Percentiles rank a stretch among this genome's conserved stretches.
Evolutionary conservation across 2,113 vertebrate genomes (phyloP).

Genomic region (Tragelaphus scriptus): DNA sequence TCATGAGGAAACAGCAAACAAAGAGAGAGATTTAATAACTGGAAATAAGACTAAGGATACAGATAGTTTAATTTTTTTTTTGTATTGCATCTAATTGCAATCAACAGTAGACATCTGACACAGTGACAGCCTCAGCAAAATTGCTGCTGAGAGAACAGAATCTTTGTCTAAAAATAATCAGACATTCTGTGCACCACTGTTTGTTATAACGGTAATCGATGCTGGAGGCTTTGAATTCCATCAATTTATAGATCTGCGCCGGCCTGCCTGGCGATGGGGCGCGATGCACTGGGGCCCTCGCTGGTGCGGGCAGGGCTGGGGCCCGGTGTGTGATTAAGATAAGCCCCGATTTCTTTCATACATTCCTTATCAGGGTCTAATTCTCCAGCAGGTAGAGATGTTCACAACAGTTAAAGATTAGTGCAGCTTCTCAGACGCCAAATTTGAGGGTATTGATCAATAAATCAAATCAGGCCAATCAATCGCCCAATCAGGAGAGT

Average conservation of each 20-base stretch:
- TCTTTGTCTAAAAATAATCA: conserved; percentile 99
- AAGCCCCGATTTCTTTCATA: conserved; percentile 93
- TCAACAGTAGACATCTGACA: conserved; percentile 99
- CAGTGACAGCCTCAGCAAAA: conserved; percentile 99
- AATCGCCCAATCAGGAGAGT: conserved; percentile 94
- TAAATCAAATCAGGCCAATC: conserved; percentile 99
- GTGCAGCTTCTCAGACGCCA: conserved; percentile 92
- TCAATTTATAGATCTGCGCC: conserved; percentile 99
- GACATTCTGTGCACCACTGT: conserved; percentile 98
- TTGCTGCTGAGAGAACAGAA: conserved; percentile 99
- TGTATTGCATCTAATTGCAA: conserved; percentile 99
- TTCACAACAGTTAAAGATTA: conserved; percentile 94
- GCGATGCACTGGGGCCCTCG: conserved; percentile 78
- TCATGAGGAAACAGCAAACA: conserved; percentile 80
- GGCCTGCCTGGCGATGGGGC: conserved; percentile 97
- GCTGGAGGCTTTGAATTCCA: conserved; percentile 99
- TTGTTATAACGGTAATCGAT: conserved; percentile 99
- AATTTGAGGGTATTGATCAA: conserved; percentile 96
- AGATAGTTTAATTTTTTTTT: conserved; percentile 92
- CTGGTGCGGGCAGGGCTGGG: conserved; percentile 74
- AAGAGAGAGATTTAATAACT: conserved; percentile 86
- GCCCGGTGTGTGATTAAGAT: conserved; percentile 91
- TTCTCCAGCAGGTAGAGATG: conserved; percentile 91
- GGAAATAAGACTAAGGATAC: conserved; percentile 87
- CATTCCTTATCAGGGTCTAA: conserved; percentile 90